Percentiles rank a stretch among this genome's conserved stretches.
phyloP scores from a whole-genome alignment of 1,140 invertebrate genomes.

The Calephelis virginiensis region DNA sequence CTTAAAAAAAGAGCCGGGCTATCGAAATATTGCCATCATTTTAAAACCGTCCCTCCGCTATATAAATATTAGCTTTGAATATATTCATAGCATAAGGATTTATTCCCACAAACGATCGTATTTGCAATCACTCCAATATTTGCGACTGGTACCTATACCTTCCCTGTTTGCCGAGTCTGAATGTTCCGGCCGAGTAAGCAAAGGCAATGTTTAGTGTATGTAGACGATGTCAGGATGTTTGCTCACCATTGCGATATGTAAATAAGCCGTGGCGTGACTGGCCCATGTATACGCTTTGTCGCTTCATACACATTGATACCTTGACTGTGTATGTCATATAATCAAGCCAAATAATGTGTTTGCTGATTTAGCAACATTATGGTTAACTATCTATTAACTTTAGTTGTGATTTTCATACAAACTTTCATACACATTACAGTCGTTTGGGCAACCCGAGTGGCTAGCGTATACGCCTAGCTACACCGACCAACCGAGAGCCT shows the following conservation, averaged over 20 bases:
- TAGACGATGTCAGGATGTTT: conserved; percentile 38
- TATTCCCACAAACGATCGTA: conserved; percentile 1
- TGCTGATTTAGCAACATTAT: too few species aligned
- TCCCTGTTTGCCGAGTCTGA: conserved; percentile 42
- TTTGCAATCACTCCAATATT: conserved; percentile 56
- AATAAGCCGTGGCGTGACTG: conserved; percentile 33
- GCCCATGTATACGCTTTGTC: conserved; percentile 32
- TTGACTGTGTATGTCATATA: conserved; percentile 4
- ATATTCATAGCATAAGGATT: background rate
- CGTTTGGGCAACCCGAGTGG: too few species aligned
- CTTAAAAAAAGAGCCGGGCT: too few species aligned
- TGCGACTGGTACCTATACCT: conserved; percentile 36
- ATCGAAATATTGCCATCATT: too few species aligned
- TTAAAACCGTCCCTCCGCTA: too few species aligned
- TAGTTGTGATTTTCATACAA: too few species aligned
- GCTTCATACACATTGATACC: conserved; percentile 28
- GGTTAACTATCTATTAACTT: too few species aligned
- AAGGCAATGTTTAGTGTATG: conserved; percentile 55
- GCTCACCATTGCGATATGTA: conserved; percentile 33
- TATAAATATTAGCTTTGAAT: background rate
- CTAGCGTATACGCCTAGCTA: too few species aligned
- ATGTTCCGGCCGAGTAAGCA: conserved; percentile 47
- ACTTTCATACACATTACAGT: too few species aligned
- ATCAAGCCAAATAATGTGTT: background rate
- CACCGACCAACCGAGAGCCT: too few species aligned